These are phyloP conservation scores for Caenorhabditis inopinata DNA, from an alignment of 1,140 invertebrate genomes.

Conservation along the genomic window DNA sequence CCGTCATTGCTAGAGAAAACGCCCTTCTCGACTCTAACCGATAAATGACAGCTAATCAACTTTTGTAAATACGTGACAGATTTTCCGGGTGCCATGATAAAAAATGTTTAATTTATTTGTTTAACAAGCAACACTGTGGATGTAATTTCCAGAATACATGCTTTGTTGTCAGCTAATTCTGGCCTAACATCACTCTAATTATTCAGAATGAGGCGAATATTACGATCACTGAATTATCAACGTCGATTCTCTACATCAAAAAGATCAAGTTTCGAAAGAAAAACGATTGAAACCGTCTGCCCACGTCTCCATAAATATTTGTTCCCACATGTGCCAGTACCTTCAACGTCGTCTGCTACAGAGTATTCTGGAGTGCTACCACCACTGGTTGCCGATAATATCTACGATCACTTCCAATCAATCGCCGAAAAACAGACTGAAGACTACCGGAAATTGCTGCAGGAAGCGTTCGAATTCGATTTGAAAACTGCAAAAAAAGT, in stretches of 20 bases:
- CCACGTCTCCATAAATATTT: slow-evolving; percentile 24
- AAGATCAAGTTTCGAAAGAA: slow-evolving; percentile 19
- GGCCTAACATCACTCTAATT: too few relatives aligned
- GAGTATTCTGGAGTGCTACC: slow-evolving; percentile 25
- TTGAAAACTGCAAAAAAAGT: neutral
- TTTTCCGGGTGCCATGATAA: too few relatives aligned
- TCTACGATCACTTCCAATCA: slow-evolving; percentile 33
- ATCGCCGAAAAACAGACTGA: slow-evolving; percentile 10
- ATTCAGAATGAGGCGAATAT: neutral
- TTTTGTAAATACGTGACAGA: too few relatives aligned
- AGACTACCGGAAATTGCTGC: slow-evolving; percentile 15
- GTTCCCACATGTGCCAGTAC: neutral
- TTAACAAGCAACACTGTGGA: too few relatives aligned
- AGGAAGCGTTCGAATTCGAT: slow-evolving; percentile 5
- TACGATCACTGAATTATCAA: neutral
- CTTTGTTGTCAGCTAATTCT: too few relatives aligned
- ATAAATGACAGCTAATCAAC: too few relatives aligned
- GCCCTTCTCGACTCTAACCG: slow-evolving; percentile 76
- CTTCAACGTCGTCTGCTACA: neutral
- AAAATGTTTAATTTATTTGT: too few relatives aligned
- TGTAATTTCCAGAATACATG: neutral
- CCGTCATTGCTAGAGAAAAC: slow-evolving; percentile 87
- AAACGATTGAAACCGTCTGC: slow-evolving; percentile 39
- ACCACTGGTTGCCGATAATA: neutral
- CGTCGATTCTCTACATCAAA: neutral